A percentile compares a stretch with the other conserved stretches of the same genome.
These are phyloP conservation scores for Macroramphosus scolopax DNA, from an alignment of 2,797 vertebrate genomes.

Conservation along the genomic window DNA sequence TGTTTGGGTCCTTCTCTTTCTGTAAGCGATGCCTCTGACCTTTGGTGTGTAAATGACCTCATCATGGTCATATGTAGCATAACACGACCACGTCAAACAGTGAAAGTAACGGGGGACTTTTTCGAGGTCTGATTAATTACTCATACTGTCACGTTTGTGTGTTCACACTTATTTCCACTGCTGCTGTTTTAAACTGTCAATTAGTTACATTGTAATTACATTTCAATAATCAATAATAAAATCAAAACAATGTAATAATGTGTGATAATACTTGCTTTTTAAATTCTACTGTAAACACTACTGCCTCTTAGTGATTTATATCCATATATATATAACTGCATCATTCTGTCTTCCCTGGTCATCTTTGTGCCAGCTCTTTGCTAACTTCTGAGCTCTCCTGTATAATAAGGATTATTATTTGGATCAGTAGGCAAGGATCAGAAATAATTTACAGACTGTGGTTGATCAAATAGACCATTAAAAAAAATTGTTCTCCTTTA, in stretches of 20 bases:
- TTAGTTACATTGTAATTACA: too few relatives aligned
- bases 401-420: neutral
- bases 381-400: conserved; percentile 21
- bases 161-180: too few relatives aligned
- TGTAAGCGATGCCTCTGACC: conserved; percentile 81
- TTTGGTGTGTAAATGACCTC: conserved; percentile 72
- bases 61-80: conserved; percentile 51
- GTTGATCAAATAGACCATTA: conserved; percentile 7
- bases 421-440: neutral
- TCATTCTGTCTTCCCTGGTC: neutral
- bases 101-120: conserved; percentile 82
- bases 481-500: too few relatives aligned
- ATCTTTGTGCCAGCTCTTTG: neutral
- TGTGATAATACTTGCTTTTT: too few relatives aligned
- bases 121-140: too few relatives aligned
- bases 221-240: too few relatives aligned
- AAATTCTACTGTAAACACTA: too few relatives aligned
- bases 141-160: too few relatives aligned
- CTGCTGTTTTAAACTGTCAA: too few relatives aligned
- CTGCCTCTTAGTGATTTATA: too few relatives aligned
- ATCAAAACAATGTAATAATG: too few relatives aligned
- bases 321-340: too few relatives aligned
- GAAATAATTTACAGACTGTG: conserved; percentile 5
- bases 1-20: conserved; percentile 51
- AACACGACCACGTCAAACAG: conserved; percentile 71